These are phyloP conservation scores for Trididemnum nubilum DNA, from an alignment of 23 tunicate genomes.

Conservation along the genomic window DNA sequence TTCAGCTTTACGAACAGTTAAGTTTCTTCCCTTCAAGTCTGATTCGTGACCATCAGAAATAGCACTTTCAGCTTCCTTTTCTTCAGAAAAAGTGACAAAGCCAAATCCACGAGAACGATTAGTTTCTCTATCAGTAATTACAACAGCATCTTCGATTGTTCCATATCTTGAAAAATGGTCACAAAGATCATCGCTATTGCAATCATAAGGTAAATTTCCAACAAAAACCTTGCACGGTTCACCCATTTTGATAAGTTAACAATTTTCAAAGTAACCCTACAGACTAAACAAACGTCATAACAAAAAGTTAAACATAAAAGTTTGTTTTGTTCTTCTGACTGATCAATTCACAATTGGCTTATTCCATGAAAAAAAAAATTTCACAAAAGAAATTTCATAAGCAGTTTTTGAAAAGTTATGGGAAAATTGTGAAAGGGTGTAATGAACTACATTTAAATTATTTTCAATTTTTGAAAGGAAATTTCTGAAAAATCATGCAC, in stretches of 20 bases:
- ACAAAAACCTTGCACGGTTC: slow-evolving; percentile 52
- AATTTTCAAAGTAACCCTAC: background rate
- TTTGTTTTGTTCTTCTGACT: too few relatives aligned
- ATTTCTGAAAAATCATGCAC: too few relatives aligned
- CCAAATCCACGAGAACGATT: slow-evolving; percentile 65
- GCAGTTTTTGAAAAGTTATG: too few relatives aligned
- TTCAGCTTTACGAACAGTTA: slow-evolving; percentile 40
- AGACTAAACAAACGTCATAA: background rate
- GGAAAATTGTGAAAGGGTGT: too few relatives aligned
- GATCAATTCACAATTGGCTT: too few relatives aligned
- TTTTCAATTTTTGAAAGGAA: too few relatives aligned
- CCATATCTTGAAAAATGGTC: background rate
- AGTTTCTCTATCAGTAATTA: slow-evolving; percentile 57
- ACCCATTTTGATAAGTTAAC: slow-evolving; percentile 8
- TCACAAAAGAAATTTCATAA: too few relatives aligned
- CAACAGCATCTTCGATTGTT: slow-evolving; percentile 29
- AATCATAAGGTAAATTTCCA: slow-evolving; percentile 56
- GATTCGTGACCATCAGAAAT: background rate
- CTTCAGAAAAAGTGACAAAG: slow-evolving; percentile 39
- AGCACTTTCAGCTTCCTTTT: slow-evolving; percentile 28
- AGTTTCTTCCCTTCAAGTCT: background rate
- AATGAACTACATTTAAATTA: too few relatives aligned
- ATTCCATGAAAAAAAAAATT: too few relatives aligned
- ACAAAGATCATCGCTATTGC: slow-evolving; percentile 21
- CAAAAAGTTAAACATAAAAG: too few relatives aligned